A percentile compares a stretch with the other conserved stretches of the same genome.
phyloP scores from a whole-genome alignment of 1,140 invertebrate genomes.

The Chelonus insularis region DNA sequence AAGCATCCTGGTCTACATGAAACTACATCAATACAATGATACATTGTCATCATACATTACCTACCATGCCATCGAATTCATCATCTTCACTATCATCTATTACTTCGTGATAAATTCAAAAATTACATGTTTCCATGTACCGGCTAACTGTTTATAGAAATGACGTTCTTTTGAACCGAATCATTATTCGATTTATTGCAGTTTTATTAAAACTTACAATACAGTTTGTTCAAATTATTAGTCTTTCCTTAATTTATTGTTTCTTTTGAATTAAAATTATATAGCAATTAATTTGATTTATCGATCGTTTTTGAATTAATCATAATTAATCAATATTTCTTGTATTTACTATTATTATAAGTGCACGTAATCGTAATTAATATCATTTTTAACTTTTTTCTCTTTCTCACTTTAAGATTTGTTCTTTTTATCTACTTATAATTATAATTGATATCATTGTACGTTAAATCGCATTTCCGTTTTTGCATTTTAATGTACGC shows the following conservation, averaged over 20 bases:
- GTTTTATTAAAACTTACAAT: too few species aligned
- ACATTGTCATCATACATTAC: constrained; percentile 1
- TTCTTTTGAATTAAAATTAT: too few species aligned
- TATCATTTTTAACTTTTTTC: background rate
- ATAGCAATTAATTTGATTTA: too few species aligned
- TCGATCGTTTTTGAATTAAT: too few species aligned
- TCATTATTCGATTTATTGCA: too few species aligned
- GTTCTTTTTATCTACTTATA: background rate
- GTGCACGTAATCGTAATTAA: too few species aligned
- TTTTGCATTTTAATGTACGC: constrained; percentile 22
- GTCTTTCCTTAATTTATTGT: too few species aligned
- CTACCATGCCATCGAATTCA: constrained; percentile 4
- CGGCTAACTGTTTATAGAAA: background rate
- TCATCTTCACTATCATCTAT: constrained; percentile 9
- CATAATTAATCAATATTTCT: too few species aligned
- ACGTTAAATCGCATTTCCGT: constrained; percentile 24
- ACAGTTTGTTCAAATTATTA: too few species aligned
- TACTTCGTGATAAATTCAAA: background rate
- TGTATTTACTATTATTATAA: too few species aligned
- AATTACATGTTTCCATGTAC: background rate
- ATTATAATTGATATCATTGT: background rate
- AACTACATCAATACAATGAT: background rate
- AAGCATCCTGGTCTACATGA: background rate
- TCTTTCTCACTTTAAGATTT: background rate
- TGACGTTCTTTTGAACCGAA: too few species aligned